phyloP scores from a whole-genome alignment of 2,888 invertebrate species.

The Dynastes tityus region DNA sequence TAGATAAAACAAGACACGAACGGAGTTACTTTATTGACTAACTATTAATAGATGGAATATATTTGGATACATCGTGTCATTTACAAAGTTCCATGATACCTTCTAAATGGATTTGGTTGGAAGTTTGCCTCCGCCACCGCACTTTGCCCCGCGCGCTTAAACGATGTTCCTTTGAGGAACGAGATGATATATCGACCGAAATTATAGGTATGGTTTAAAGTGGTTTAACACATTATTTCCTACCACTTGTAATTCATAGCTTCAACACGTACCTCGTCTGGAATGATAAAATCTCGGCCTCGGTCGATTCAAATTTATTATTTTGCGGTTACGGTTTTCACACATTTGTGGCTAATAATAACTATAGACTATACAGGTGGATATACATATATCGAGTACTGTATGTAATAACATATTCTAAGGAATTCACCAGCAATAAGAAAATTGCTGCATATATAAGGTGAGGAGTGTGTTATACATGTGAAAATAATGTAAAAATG shows the following conservation, averaged over 20 bases:
- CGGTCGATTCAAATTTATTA: slow-evolving; percentile 9
- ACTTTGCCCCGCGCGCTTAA: neutral
- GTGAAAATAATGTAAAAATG: too few species aligned
- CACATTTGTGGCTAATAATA: neutral
- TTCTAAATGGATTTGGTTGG: slow-evolving; percentile 19
- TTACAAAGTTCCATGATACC: neutral
- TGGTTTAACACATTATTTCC: slow-evolving; percentile 59
- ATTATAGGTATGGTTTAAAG: slow-evolving; percentile 61
- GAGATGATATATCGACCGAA: slow-evolving; percentile 59
- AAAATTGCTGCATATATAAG: too few species aligned
- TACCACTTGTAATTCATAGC: slow-evolving; percentile 66
- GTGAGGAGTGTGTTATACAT: too few species aligned
- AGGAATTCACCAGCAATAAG: too few species aligned
- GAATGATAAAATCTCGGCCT: slow-evolving; percentile 12
- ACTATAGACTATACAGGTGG: neutral
- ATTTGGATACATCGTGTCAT: slow-evolving; percentile 2
- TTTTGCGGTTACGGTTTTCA: neutral
- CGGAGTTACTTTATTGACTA: neutral
- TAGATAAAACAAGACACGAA: too few species aligned
- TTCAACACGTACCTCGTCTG: slow-evolving; percentile 62
- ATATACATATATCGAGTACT: too few species aligned
- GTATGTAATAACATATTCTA: too few species aligned
- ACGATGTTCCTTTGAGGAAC: slow-evolving; percentile 28
- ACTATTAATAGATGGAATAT: neutral
- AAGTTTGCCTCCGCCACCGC: neutral